Evolutionary conservation across 2,113 vertebrate genomes (phyloP), one percentile per base, ranked within the genome.

Genomic region (Eretmochelys imbricata): DNA sequence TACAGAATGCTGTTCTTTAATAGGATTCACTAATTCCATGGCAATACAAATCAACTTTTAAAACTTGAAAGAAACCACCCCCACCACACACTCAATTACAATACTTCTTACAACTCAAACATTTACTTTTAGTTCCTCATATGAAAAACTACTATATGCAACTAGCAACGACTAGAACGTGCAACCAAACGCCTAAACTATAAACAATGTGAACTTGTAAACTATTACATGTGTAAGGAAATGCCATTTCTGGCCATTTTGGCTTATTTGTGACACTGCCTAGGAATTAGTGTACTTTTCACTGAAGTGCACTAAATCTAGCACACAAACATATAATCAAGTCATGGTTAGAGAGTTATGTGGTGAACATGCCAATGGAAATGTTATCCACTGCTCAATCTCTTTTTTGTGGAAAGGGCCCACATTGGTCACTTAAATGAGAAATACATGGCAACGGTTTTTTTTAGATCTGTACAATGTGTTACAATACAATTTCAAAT

Each of bases 201-300:
- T 48, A 91, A 96, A 96, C 93, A 83, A 85, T 65, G 94, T 88
- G 93, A 95, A 93, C 65, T 93, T 95, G 82, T 57, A 94, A 85
- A 96, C 87, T 88, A 91, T 88, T 81, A 86, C 93, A 93, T 83
- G 93, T 91, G 93, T 94, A 96, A 92, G 93, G 94, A 96, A 97
- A 90, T 81, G 93, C 95, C 90, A 96, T 79, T 93, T 85, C 94
- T 95, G 96, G 94, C 90, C 2, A 0, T 24, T 97, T 96, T 96
- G 97, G 96, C 97, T 97, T 94, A 25, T 94, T 95, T 92, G 89
- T 94, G 95, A 90, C 38, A 31, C 13, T 48, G 54, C 59, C 48
- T 80, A 83, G 80, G 83, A 54, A 62, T 6, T 6, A 10, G 88
- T 24, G 4, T 10, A 1, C 27, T 3, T 16, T 51, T 49, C 65